Evolutionary conservation across 2,888 invertebrate species (phyloP).

Genomic region (Dichetophora obliterata): DNA sequence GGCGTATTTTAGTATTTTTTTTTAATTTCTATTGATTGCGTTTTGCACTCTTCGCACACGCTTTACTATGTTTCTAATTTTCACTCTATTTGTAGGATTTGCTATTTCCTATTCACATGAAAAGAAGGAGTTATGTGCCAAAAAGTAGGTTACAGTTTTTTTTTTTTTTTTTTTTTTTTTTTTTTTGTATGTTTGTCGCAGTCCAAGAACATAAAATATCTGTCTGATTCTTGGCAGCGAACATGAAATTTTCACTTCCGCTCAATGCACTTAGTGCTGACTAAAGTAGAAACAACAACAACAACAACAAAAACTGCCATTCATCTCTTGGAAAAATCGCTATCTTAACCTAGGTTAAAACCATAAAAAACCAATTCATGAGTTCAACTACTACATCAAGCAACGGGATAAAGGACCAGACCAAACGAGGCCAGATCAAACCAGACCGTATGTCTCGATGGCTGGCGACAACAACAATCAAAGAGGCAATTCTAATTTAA

Average conservation of each 20-base stretch:
- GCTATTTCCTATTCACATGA: no score
- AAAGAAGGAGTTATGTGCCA: not conserved
- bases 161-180: not conserved
- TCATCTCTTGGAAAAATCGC: constrained; percentile 21
- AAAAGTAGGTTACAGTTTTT: not conserved
- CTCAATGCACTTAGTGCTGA: constrained; percentile 10
- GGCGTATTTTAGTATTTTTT: no score
- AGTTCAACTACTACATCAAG: not conserved
- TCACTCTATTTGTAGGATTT: no score
- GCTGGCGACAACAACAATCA: not conserved
- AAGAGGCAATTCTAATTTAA: not conserved
- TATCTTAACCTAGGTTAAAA: constrained; percentile 38
- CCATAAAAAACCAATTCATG: constrained; percentile 33
- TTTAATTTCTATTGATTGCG: no score
- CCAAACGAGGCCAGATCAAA: not conserved
- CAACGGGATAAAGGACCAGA: not conserved
- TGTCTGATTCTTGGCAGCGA: constrained; percentile 17
- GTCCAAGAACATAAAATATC: not conserved
- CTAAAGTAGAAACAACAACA: not conserved
- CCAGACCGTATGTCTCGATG: not conserved
- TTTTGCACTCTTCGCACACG: no score
- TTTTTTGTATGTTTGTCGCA: not conserved
- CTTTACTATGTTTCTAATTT: no score
- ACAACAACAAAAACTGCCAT: not conserved
- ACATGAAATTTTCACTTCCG: constrained; percentile 14